Base-by-base conservation (phyloP, 2,797 vertebrate species). In the Propithecus deckenii region DNA sequence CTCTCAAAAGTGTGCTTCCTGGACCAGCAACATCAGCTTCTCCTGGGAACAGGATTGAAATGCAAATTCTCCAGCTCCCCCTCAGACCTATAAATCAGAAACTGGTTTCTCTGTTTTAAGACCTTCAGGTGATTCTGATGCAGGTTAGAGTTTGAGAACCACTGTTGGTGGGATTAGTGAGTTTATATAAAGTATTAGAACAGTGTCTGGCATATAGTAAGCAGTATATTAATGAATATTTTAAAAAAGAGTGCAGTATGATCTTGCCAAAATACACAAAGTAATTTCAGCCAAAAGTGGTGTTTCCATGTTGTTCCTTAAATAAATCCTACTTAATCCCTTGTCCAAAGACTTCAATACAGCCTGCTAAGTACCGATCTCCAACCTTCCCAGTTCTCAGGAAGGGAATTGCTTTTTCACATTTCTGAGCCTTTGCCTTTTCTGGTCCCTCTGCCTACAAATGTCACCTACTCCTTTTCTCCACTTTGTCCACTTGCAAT, bases 111-210 rank as follows among this genome's bases (percentile, higher is more conserved):
- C 46, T 87, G 55, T 78, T 80, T 95, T 32, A 74, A 76, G 61
- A 74, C 48, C 61, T 79, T 28, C 50, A 75, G 23, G 32, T 69
- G 74, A 86, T 85, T 81, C n/a, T 38, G 41, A 67, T 38, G 35
- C 50, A 92, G 38, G 46, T 74, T 30, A 80, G 67, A 86, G n/a
- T 92, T 76, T 95, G 92, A 85, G 87, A 95, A 91, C 32, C 52
- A 81, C 48, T 72, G 48, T 61, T 88, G 65, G 67, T 83, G 32
- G 76, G 35, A 91, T 69, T 88, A 89, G 10, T 35, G 52, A 90
- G 52, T 88, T 84, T 91, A 46, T 71, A 46, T 71, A 50, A 87
- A 88, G 72, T 76, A 55, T 91, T 13, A 91, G 41, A 84, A 80
- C 18, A 11, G 7, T 28, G 25, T 41, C 72, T 85, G 72, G 41